Base-by-base conservation (phyloP, 2,888 invertebrate species). In the Aphrophora alni region DNA sequence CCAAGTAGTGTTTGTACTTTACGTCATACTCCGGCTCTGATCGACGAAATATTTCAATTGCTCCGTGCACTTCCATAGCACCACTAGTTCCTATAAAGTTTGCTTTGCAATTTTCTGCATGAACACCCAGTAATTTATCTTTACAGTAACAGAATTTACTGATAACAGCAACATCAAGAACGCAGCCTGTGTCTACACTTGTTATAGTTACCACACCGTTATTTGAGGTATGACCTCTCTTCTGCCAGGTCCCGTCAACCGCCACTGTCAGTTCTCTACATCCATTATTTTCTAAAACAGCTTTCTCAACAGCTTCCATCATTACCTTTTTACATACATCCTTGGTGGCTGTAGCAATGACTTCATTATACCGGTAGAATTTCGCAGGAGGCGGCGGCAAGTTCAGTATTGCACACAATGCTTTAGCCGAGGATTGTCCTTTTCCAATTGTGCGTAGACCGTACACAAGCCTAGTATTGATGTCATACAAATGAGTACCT, bases 401-500 rank as follows among this genome's bases (percentile, higher is more conserved):
- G n/a, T 75, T 51, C 14, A 75, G 26, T 1, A 75, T 25, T 0
- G 75, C 44, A 17, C 75, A 75, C 1, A 75, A 26, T 27, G 28
- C 17, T 24, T 51, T 51, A 2, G 44, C 27, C 0, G 8, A 3
- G 14, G 10, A 2, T 26, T 51, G 25, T 7, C 44, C 75, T 59
- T 51, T 75, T 26, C 75, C 75, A 10, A 44, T 75, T 1, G 51
- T 25, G 5, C 21, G 75, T 51, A 75, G 26, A 7, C 25, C 59
- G 21, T 75, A 75, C 2, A 51, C 75, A 44, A 75, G 75, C 38
- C 75, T 75, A 51, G 51, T 75, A 59, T 75, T 75, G 4, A 75
- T 25, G 5, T 75, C 75, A 51, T 27, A 59, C n/a, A 75, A 74
- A 26, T 74, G 74, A 38, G 33, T 28, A 28, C 17, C 72, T 21